Base-by-base conservation (phyloP, 2,888 invertebrate species). In the Lomographa bimaculata region DNA sequence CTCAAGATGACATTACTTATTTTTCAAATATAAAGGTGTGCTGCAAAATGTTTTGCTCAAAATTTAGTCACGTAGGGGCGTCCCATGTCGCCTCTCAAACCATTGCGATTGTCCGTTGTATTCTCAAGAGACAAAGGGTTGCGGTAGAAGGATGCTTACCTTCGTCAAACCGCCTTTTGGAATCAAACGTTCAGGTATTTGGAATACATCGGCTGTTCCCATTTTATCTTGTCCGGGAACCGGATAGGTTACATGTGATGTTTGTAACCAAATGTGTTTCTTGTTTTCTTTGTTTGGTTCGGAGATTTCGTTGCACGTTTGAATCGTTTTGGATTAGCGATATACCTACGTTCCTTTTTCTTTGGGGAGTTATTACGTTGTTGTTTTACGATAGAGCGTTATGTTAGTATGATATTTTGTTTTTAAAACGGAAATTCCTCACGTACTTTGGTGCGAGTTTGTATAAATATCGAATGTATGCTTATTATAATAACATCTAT, bases 1-100 rank as follows among this genome's bases (percentile, higher is more conserved):
- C 71, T 69, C 61, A 44, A 64, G 70, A 79, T 84, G 82, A 79
- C 82, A 81, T 80, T 78, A 79, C 81, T 79, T 82, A 81, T 81
- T 81, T 79, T 60, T 62, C 68, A 70, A 65, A 69, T 65, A 14
- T 14, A 43, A 44, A 70, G 69, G 67, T 71, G 71, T 66, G 61
- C 70, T 71, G 65, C 80, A 79, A 81, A 83, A 81, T 77, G 77
- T 84, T 83, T 79, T 75, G 73, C 75, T 77, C 69, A 71, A 82
- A 87, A 84, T 85, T 87, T 84, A 83, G 84, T 87, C 86, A 87
- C 87, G 87, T 87, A 81, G 80, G 76, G 23, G 75, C 76, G 76
- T 84, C 79, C 82, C 79, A 77, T 85, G 83, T 85, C 86, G 80
- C 74, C 72, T 85, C 81, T 76, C 67, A 68, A 80, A 74, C 76